Evolutionary conservation across 2,888 invertebrate genomes (phyloP).

Genomic region (Mongoloraphidia duomilia): DNA sequence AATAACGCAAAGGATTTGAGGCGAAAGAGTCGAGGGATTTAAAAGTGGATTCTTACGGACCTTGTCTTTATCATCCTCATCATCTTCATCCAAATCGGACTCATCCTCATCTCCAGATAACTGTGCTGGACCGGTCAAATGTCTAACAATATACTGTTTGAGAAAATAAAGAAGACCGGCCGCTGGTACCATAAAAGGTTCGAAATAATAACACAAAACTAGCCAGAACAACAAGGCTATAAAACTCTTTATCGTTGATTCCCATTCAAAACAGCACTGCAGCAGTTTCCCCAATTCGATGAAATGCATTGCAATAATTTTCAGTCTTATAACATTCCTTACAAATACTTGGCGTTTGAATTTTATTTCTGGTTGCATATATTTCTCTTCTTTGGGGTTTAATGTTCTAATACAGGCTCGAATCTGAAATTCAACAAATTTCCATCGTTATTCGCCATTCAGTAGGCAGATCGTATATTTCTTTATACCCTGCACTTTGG

Average conservation of each 20-base stretch:
- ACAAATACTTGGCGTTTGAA: conserved; percentile 93
- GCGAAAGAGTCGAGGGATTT: too few relatives aligned
- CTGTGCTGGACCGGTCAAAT: conserved; percentile 24
- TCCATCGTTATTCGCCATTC: too few relatives aligned
- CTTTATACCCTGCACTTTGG: too few relatives aligned
- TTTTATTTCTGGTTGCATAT: conserved; percentile 86
- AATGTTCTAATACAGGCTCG: conserved; percentile 85
- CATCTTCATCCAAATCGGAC: conserved; percentile 61
- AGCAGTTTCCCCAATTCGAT: conserved; percentile 82
- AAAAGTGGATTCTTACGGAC: conserved; percentile 23
- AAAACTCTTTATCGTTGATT: conserved; percentile 72
- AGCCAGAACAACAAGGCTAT: conserved; percentile 76
- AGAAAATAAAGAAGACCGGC: conserved; percentile 67
- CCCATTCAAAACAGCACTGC: conserved; percentile 96
- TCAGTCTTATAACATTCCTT: conserved; percentile 82
- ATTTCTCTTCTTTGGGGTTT: conserved; percentile 90
- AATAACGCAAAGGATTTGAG: neutral
- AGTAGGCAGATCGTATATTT: too few relatives aligned
- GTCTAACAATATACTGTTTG: conserved; percentile 50
- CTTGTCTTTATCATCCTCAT: conserved; percentile 84
- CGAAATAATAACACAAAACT: conserved; percentile 81
- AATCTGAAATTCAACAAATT: conserved; percentile 30
- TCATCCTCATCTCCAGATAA: conserved; percentile 31
- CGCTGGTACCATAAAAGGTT: conserved; percentile 89
- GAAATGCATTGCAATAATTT: conserved; percentile 76